Percentiles rank a stretch among this genome's conserved stretches.
Evolutionary conservation across 2,113 vertebrate species (phyloP).

Genomic region (Meriones unguiculatus): DNA sequence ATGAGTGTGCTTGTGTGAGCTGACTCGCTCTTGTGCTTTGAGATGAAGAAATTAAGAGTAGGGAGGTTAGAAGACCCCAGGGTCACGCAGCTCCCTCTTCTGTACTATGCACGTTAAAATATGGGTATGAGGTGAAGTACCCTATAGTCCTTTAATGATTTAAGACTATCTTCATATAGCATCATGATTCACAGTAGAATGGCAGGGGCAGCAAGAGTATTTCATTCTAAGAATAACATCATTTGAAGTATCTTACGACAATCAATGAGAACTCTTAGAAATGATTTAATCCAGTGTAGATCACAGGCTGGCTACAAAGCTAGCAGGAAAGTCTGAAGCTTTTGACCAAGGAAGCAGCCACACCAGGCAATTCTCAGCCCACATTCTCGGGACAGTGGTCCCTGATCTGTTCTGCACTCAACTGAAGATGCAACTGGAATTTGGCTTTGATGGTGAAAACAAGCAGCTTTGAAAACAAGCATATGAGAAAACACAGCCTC

Average conservation of each 20-base stretch:
- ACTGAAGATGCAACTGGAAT: background rate
- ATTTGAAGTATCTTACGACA: conserved; percentile 13
- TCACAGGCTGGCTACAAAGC: background rate
- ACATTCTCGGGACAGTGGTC: background rate
- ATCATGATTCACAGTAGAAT: background rate
- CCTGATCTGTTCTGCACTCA: background rate
- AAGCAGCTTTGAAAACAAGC: background rate
- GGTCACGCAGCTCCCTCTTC: background rate
- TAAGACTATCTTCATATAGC: background rate
- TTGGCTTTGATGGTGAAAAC: background rate
- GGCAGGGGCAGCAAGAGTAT: background rate
- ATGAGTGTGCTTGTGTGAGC: background rate
- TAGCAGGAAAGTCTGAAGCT: conserved; percentile 13
- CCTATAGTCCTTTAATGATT: background rate
- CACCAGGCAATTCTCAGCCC: background rate
- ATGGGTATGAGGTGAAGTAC: background rate
- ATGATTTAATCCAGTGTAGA: conserved; percentile 39
- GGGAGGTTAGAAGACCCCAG: background rate
- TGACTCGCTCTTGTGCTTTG: background rate
- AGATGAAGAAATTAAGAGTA: background rate
- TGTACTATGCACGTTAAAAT: background rate
- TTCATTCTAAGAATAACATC: conserved; percentile 1
- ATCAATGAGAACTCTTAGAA: conserved; percentile 13
- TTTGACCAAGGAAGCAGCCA: background rate
- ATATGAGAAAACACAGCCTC: background rate